Percentiles rank a stretch among this genome's conserved stretches.
Evolutionary conservation across 2,113 vertebrate genomes (phyloP).

Genomic region (Pterocles gutturalis): DNA sequence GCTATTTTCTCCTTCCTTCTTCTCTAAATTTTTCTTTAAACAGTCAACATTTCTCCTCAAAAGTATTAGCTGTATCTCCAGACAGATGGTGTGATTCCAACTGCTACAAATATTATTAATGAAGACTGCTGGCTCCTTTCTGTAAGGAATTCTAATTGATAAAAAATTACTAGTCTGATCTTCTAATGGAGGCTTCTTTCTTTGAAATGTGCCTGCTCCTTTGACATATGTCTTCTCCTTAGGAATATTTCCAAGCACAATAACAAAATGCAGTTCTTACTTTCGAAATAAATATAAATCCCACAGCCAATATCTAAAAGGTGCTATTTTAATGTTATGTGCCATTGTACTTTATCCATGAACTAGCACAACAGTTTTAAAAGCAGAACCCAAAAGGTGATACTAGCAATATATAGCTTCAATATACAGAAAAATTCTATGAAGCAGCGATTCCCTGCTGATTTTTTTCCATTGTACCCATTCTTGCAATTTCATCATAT

Average conservation of each 20-base stretch:
- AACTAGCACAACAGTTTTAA: not conserved
- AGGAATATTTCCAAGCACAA: not conserved
- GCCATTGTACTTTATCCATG: not conserved
- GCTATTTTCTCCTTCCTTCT: not conserved
- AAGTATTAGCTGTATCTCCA: not conserved
- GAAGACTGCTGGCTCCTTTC: not conserved
- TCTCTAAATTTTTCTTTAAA: not conserved
- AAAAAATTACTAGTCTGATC: not conserved
- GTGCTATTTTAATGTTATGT: not conserved
- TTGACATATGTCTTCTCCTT: not conserved
- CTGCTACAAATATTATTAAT: not conserved
- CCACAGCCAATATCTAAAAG: not conserved
- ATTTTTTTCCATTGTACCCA: not conserved
- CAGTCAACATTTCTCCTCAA: not conserved
- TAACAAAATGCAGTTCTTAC: not conserved
- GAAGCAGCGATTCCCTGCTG: not conserved
- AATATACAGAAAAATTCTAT: not conserved
- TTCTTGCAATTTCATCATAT: not conserved
- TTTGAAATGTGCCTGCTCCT: not conserved
- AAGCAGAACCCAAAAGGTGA: not conserved
- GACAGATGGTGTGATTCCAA: not conserved
- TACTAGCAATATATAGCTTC: not conserved
- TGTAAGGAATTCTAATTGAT: not conserved
- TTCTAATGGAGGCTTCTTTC: not conserved
- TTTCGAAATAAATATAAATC: not conserved